Evolutionary conservation across 2,113 vertebrate species (phyloP).

Genomic region (Bos javanicus): DNA sequence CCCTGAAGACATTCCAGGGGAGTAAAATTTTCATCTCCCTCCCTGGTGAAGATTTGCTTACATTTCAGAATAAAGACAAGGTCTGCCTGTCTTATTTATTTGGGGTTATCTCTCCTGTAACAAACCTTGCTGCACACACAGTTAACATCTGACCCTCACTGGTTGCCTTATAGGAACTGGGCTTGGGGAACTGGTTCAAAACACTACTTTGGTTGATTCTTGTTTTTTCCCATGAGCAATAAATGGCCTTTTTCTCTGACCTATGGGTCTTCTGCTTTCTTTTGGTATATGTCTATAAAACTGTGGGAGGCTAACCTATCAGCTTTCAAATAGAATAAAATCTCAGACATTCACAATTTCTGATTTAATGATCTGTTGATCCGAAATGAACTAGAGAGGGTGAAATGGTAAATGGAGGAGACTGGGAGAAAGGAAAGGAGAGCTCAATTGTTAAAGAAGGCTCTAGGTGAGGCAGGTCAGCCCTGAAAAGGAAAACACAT

Average conservation of each 20-base stretch:
- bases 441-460: not conserved
- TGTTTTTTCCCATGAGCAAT: not conserved
- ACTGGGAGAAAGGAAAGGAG: not conserved
- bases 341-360: not conserved
- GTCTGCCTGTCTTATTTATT: not conserved
- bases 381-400: not conserved
- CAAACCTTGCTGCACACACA: not conserved
- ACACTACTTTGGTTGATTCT: not conserved
- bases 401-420: not conserved
- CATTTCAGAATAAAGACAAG: not conserved
- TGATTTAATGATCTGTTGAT: not conserved
- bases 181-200: not conserved
- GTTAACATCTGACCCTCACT: not conserved
- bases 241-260: not conserved
- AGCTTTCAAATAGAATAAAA: not conserved
- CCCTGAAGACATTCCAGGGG: not conserved
- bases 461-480: not conserved
- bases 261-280: not conserved
- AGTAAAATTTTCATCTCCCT: not conserved
- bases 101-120: not conserved
- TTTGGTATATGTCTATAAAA: not conserved
- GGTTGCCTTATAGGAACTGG: not conserved
- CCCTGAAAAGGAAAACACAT: not conserved
- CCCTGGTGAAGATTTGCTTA: not conserved
- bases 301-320: not conserved